Evolutionary conservation across 2,113 vertebrate species (phyloP), one percentile per base, ranked within the genome.

Genomic region (Sebastes schlegelii): DNA sequence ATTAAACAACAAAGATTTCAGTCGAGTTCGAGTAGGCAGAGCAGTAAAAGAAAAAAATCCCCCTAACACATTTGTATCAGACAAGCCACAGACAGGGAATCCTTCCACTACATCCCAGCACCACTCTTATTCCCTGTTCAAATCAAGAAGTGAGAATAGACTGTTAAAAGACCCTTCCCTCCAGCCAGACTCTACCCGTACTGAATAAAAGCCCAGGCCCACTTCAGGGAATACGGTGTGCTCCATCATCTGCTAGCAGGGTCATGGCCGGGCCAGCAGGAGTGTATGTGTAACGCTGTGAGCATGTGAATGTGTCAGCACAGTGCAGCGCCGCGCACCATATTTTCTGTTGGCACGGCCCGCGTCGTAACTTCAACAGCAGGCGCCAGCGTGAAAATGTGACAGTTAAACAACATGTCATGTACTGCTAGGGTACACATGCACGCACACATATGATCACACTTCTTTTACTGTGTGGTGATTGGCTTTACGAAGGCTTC

Each of bases 261-360:
- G 92, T 93, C 93, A 86, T 7, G 70, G 85, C 82, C 68, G 4
- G 93, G 91, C 80, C 90, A 92, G 67, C 82, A 26, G 85, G 83
- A 87, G 76, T 26, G 23, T 61, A 55, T 10, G 79, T 76, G 88
- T 82, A 43, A 73, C 61, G 60, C 11, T 82, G 91, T 52, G 70
- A 91, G 86, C 67, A 70, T 90, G 90, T 67, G 81, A 90, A 86
- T 62, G 88, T 88, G 88, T 89, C 84, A 58, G 83, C 79, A 21
- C 79, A 2, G 63, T 1, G 63, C 80, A 34, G 60, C 6, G 49
- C 62, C 16, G 46, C 21, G 17, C 73, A 12, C 61, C 61, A 8
- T 61, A 69, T 86, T 74, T 52, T 26, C 83, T 78, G 70, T 78
- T 81, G 73, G 76, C 86, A 57, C 40, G 0, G 70, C 2, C 40